Percentiles rank a stretch among this genome's conserved stretches.
Conservation (phyloP, 2,797 vertebrate species). For the Sarcoramphus papa region DNA sequence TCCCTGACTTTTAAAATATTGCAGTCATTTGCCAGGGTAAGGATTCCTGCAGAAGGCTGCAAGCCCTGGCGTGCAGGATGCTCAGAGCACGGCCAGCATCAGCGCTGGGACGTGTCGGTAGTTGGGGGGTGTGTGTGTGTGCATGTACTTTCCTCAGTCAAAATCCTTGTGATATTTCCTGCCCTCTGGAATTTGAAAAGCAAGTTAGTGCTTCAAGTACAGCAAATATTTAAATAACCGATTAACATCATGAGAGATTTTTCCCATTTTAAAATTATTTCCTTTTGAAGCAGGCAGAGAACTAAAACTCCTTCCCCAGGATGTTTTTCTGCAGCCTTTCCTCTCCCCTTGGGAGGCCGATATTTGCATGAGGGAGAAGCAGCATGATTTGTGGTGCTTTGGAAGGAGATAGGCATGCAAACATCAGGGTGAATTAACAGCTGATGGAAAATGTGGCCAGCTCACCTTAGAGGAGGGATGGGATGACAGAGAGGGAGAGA, state of each 20-base stretch:
- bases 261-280: background rate
- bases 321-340: background rate
- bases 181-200: background rate
- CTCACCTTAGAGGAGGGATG: conserved; percentile 42
- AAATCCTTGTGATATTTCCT: background rate
- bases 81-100: background rate
- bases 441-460: background rate
- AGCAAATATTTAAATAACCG: background rate
- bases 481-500: background rate
- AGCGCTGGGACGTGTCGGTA: accelerated
- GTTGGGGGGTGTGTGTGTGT: accelerated
- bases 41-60: background rate
- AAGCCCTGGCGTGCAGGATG: background rate
- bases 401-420: background rate
- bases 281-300: background rate
- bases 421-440: conserved; percentile 19
- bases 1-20: background rate
- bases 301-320: background rate
- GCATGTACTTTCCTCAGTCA: background rate
- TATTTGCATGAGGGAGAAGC: background rate
- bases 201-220: background rate
- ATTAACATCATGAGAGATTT: background rate
- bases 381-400: background rate
- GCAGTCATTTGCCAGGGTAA: background rate
- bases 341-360: background rate